phyloP scores from a whole-genome alignment of 2,888 invertebrate genomes.

The Eupelmus urozonus region DNA sequence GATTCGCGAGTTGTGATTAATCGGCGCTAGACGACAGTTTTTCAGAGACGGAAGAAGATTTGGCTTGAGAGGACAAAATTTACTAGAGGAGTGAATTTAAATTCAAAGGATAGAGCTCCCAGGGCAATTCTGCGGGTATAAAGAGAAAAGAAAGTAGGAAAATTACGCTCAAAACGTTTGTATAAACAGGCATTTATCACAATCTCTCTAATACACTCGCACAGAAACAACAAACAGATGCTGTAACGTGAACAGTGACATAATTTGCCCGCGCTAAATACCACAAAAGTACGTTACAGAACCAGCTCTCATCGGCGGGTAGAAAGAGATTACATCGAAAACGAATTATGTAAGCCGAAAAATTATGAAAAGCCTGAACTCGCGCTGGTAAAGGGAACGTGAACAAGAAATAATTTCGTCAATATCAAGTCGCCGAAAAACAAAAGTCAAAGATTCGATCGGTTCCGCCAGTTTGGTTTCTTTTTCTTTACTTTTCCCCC shows the following conservation, averaged over 20 bases:
- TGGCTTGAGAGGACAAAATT: too few species aligned
- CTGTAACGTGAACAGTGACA: conserved; percentile 6
- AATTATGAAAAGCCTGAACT: conserved; percentile 16
- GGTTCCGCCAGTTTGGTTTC: neutral
- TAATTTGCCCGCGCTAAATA: conserved; percentile 23
- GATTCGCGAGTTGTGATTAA: too few species aligned
- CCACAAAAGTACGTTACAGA: neutral
- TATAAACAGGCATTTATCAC: too few species aligned
- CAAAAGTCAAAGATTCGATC: neutral
- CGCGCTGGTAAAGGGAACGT: neutral
- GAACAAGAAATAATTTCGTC: conserved; percentile 11
- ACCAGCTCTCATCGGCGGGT: too few species aligned
- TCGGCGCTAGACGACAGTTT: too few species aligned
- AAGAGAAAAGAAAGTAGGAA: too few species aligned
- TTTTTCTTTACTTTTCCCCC: neutral
- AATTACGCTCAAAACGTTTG: too few species aligned
- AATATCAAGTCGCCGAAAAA: neutral
- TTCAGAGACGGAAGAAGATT: too few species aligned
- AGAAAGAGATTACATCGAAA: conserved; percentile 15
- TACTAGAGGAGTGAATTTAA: too few species aligned
- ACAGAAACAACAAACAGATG: neutral
- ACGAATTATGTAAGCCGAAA: conserved; percentile 10
- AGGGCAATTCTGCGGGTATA: too few species aligned
- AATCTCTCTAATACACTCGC: neutral
- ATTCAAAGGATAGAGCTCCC: too few species aligned